These are phyloP conservation scores for Cancer borealis DNA, from an alignment of 2,888 invertebrate genomes.

Conservation along the genomic window DNA sequence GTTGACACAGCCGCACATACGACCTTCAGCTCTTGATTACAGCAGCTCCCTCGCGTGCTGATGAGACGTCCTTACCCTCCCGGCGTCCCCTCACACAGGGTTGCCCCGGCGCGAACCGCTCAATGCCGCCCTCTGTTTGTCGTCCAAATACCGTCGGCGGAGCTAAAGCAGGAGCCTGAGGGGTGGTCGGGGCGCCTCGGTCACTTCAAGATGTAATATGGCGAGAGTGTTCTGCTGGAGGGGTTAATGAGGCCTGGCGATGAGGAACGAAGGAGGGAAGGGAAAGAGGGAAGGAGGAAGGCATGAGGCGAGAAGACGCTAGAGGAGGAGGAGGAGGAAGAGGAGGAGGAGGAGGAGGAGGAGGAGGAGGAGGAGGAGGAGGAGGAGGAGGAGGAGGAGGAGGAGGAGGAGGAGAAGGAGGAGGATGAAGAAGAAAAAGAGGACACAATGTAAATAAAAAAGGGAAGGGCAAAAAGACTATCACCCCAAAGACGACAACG, in stretches of 20 bases:
- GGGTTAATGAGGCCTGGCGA: slow-evolving; percentile 20
- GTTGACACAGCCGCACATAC: slow-evolving; percentile 6
- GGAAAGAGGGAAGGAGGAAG: background rate
- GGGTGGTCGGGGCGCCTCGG: background rate
- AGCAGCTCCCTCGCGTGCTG: slow-evolving; percentile 15
- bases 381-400: too few relatives aligned
- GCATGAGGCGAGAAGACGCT: background rate
- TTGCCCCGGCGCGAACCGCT: background rate
- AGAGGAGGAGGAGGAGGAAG: background rate
- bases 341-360: background rate
- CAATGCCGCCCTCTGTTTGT: slow-evolving; percentile 9
- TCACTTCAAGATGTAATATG: slow-evolving; percentile 33
- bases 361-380: background rate
- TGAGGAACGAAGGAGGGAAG: background rate
- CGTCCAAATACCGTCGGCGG: slow-evolving; percentile 33
- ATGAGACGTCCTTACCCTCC: background rate
- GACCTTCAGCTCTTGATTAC: slow-evolving; percentile 33
- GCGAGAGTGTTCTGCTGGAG: slow-evolving; percentile 22
- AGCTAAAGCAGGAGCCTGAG: slow-evolving; percentile 10
- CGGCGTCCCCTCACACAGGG: background rate
- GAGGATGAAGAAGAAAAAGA: too few relatives aligned
- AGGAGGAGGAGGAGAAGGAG: too few relatives aligned
- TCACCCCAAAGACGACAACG: too few relatives aligned
- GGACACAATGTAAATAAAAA: too few relatives aligned
- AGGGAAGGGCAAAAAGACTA: too few relatives aligned